Conservation (phyloP, 1,140 invertebrate species). For the Drosophila busckii region DNA sequence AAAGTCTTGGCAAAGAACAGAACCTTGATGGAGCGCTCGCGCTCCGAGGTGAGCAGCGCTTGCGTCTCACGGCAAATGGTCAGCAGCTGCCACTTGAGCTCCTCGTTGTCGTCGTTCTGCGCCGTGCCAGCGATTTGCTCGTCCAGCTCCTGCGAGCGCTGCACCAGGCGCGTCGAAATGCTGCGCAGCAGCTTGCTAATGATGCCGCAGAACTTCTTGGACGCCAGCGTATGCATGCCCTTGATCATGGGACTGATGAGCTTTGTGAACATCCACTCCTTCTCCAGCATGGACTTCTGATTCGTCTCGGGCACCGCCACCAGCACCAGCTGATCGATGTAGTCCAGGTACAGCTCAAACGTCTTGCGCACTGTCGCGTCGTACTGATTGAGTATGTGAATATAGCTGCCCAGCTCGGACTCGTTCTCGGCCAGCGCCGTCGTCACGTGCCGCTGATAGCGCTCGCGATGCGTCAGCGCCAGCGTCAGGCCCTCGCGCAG, state of each 20-base stretch:
- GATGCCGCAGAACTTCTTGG: constrained; percentile 84
- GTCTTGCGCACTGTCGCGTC: constrained; percentile 88
- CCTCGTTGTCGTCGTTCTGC: constrained; percentile 56
- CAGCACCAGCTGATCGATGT: constrained; percentile 86
- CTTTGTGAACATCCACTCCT: constrained; percentile 89
- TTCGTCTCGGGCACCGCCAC: constrained; percentile 85
- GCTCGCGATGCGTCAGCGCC: constrained; percentile 87
- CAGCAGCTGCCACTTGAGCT: constrained; percentile 80
- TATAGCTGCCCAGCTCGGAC: constrained; percentile 79
- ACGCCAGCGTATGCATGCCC: constrained; percentile 84
- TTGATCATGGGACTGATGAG: constrained; percentile 85
- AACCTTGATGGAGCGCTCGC: constrained; percentile 89
- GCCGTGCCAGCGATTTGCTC: constrained; percentile 57
- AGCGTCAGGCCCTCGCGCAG: constrained; percentile 91
- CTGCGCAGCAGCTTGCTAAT: constrained; percentile 70
- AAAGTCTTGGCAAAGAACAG: constrained; percentile 89
- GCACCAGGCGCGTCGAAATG: constrained; percentile 62
- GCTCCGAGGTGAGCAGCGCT: constrained; percentile 86
- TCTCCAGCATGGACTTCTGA: constrained; percentile 88
- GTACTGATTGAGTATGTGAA: constrained; percentile 85
- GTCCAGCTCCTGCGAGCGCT: constrained; percentile 60
- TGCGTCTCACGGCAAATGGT: constrained; percentile 88
- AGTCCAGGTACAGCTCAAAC: constrained; percentile 87
- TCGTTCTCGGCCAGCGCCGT: constrained; percentile 83
- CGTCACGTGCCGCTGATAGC: constrained; percentile 85